Evolutionary conservation across 2,888 invertebrate species (phyloP), one percentile per base, ranked within the genome.

Genomic region (Siphlonurus alternatus): DNA sequence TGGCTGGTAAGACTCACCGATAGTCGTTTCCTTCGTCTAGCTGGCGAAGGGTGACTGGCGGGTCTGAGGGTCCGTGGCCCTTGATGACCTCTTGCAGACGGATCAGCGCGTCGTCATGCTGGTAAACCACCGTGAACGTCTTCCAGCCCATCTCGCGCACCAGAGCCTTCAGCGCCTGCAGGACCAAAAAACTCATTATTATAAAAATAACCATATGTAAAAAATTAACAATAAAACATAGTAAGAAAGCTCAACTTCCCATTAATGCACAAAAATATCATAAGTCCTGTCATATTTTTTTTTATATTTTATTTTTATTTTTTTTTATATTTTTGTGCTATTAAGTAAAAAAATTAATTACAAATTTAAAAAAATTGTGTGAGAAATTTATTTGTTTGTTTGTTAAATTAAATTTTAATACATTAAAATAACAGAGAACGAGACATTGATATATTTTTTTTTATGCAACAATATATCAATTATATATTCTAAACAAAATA

Each of bases 61-160:
- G 51, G 19, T 64, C 80, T 19, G 77, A 80, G 0, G 79, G 76
- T 65, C 81, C 81, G 71, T 86, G 83, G 71, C 85, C 80, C 71
- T 85, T 84, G 59, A 93, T 74, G 61, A 93, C 77, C 68, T 84
- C 84, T 71, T 87, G 85, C 38, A 89, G 78, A 63, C 85, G 81
- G 10, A 86, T 78, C 62, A 94, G 78, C 71, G 86, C 84, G 71
- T 87, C 85, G 62, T 84, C 82, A 65, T 82, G 82, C 75, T 94
- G 92, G 75, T 94, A 96, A 66, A 96, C 80, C 68, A 96, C 83
- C n/a, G 91, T 90, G 72, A 93, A 93, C 53, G 83, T 81, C 66
- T 83, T 83, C 95, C 95, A 96, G 56, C 83, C 83, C 79, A 87
- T 86, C 7, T 81, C 79, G 64, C 78, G 76, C 2, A 93, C 83